A percentile compares a stretch with the other conserved stretches of the same genome.
phyloP scores from a whole-genome alignment of 2,888 invertebrate species.

The Sisyra terminalis region DNA sequence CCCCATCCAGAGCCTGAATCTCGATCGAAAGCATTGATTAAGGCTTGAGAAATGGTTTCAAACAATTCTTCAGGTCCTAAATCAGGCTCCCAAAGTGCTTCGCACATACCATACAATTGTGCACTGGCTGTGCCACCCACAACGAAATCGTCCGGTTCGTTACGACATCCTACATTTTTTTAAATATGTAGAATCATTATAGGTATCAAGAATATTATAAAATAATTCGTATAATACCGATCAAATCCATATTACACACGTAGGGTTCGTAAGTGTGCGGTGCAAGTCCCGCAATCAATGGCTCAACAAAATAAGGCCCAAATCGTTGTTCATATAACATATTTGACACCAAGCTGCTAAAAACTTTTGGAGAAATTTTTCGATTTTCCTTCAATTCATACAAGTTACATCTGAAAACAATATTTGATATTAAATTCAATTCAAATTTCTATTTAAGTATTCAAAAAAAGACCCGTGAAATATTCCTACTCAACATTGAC shows the following conservation, averaged over 20 bases:
- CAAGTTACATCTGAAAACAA: slow-evolving; percentile 72
- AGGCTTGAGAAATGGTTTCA: slow-evolving; percentile 88
- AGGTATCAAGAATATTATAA: slow-evolving; percentile 1
- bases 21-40: slow-evolving; percentile 91
- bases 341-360: slow-evolving; percentile 86
- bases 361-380: slow-evolving; percentile 76
- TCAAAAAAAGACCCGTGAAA: too few relatives aligned
- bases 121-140: slow-evolving; percentile 89
- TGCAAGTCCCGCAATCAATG: slow-evolving; percentile 87
- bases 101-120: slow-evolving; percentile 90
- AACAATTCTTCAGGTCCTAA: slow-evolving; percentile 84
- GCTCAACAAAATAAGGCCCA: slow-evolving; percentile 96
- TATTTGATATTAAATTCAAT: too few relatives aligned
- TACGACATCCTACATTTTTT: slow-evolving; percentile 50
- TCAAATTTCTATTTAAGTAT: too few relatives aligned
- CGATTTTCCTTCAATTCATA: slow-evolving; percentile 93
- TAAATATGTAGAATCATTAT: background rate
- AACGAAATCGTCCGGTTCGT: slow-evolving; percentile 88
- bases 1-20: slow-evolving; percentile 99
- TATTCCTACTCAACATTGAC: too few relatives aligned
- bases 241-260: slow-evolving; percentile 88
- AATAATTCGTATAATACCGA: slow-evolving; percentile 34
- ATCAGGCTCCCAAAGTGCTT: slow-evolving; percentile 85
- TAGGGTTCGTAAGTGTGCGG: slow-evolving; percentile 72
- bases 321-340: slow-evolving; percentile 91